A percentile compares a stretch with the other conserved stretches of the same genome.
These are phyloP conservation scores for Ophthalmolycus amberensis DNA, from an alignment of 2,113 vertebrate genomes.

Conservation along the genomic window DNA sequence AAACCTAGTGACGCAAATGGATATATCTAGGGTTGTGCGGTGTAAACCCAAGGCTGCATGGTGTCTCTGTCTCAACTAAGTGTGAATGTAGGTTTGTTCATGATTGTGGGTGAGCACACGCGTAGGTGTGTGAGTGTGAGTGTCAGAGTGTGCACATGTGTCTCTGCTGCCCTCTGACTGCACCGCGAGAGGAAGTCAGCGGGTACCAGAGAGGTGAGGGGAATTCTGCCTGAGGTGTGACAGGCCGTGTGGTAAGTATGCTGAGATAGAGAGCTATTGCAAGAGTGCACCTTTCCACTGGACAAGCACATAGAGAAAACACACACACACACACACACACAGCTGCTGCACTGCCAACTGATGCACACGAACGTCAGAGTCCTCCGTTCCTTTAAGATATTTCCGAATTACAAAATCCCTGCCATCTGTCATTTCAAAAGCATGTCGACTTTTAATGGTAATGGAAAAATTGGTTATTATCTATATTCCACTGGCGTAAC, in stretches of 20 bases:
- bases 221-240: slow-evolving; percentile 81
- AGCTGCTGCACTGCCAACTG: slow-evolving; percentile 27
- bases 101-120: slow-evolving; percentile 41
- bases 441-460: not conserved
- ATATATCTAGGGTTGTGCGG: slow-evolving; percentile 69
- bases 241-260: slow-evolving; percentile 72
- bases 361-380: slow-evolving; percentile 13
- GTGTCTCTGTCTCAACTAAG: slow-evolving; percentile 55
- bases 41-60: slow-evolving; percentile 59
- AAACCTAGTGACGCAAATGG: slow-evolving; percentile 70
- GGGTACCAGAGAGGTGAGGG: slow-evolving; percentile 81
- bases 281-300: slow-evolving; percentile 72
- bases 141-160: slow-evolving; percentile 52
- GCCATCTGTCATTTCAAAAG: slow-evolving; percentile 4
- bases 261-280: slow-evolving; percentile 68
- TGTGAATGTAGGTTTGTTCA: slow-evolving; percentile 58
- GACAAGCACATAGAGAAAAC: slow-evolving; percentile 36
- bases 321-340: not conserved
- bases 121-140: slow-evolving; percentile 59
- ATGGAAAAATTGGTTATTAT: not conserved
- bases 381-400: slow-evolving; percentile 13
- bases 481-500: not conserved
- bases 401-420: slow-evolving; percentile 5
- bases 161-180: slow-evolving; percentile 73
- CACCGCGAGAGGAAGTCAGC: slow-evolving; percentile 82